Conservation (phyloP, 1,140 invertebrate genomes). For the Gonioctena quinquepunctata region DNA sequence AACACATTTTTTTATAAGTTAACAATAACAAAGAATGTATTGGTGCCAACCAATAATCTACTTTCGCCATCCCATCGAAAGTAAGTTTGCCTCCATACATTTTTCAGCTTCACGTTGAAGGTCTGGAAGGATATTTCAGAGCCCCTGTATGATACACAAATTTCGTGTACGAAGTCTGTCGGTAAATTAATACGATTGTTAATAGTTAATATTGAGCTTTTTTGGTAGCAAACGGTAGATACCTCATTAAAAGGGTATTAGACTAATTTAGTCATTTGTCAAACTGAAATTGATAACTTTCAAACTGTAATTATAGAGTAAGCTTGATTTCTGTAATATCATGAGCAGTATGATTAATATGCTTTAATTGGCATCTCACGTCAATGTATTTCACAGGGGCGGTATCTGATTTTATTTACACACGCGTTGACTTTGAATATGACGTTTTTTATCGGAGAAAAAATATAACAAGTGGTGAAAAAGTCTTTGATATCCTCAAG, state of each 20-base stretch:
- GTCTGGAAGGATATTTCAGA: no score
- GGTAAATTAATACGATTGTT: background rate
- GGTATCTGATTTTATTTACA: background rate
- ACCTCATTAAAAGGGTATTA: background rate
- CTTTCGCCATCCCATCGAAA: no score
- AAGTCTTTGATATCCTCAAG: no score
- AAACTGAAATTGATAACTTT: background rate
- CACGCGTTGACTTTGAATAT: background rate
- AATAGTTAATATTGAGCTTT: background rate
- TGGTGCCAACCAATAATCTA: no score
- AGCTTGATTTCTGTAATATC: background rate
- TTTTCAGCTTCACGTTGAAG: no score
- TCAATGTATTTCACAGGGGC: background rate
- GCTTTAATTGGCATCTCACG: background rate
- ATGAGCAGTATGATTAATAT: background rate
- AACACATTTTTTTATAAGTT: no score
- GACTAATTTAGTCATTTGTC: background rate
- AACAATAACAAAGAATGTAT: no score
- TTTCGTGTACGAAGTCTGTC: no score
- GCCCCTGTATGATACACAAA: no score
- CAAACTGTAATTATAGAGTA: background rate
- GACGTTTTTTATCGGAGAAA: no score
- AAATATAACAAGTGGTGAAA: no score
- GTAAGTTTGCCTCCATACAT: no score
- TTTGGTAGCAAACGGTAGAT: background rate